Percentiles rank a stretch among this genome's conserved stretches.
These are phyloP conservation scores for Schizotus pectinicornis DNA, from an alignment of 2,888 invertebrate species.

Conservation along the genomic window DNA sequence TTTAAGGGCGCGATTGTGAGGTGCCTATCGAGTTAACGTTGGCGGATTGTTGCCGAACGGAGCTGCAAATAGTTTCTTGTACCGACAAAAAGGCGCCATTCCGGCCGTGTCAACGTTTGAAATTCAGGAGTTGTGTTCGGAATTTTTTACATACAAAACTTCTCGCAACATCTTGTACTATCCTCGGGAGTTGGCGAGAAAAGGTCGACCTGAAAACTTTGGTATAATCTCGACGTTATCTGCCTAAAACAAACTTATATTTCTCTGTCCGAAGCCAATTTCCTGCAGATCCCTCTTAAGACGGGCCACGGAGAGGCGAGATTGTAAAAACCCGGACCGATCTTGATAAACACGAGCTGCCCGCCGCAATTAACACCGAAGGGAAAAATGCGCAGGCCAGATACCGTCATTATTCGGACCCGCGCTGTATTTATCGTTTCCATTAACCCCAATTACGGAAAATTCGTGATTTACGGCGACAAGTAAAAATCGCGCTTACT, in stretches of 20 bases:
- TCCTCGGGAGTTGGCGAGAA: constrained; percentile 32
- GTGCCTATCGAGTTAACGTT: no score
- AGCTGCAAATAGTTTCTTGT: constrained; percentile 4
- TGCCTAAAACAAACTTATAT: constrained; percentile 51
- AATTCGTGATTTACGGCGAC: constrained; percentile 19
- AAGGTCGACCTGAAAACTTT: constrained; percentile 45
- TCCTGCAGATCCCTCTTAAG: constrained; percentile 48
- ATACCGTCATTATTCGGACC: no score
- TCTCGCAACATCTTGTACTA: constrained; percentile 49
- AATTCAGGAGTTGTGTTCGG: constrained; percentile 45
- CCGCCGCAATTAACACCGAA: constrained; percentile 50
- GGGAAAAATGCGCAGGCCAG: background rate
- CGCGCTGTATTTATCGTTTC: no score
- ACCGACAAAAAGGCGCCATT: background rate
- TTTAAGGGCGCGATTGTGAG: no score
- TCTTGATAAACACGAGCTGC: constrained; percentile 48
- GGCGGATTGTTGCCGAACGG: background rate
- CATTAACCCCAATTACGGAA: background rate
- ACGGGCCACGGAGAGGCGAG: constrained; percentile 44
- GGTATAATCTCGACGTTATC: constrained; percentile 50
- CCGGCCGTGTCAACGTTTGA: constrained; percentile 32
- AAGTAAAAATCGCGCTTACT: constrained; percentile 38
- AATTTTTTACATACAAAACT: constrained; percentile 49
- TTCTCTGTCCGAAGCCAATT: constrained; percentile 51
- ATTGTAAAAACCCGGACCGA: constrained; percentile 47